Percentiles rank a stretch among this genome's conserved stretches.
Evolutionary conservation across 2,888 invertebrate genomes (phyloP).

Genomic region (Octodonta nipae): DNA sequence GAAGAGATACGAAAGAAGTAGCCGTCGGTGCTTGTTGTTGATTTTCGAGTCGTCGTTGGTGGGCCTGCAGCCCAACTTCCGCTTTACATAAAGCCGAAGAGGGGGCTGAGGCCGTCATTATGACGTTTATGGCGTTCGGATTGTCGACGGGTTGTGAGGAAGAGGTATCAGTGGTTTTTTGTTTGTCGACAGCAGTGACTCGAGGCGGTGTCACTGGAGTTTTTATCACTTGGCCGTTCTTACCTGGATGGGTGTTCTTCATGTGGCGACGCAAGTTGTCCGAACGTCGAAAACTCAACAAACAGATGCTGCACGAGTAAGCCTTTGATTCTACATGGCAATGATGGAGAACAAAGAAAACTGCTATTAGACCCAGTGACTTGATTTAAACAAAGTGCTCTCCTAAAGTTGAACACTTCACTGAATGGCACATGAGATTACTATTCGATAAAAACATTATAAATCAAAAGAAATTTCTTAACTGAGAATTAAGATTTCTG

Average conservation of each 20-base stretch:
- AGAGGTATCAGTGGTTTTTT: neutral
- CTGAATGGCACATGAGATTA: too few relatives aligned
- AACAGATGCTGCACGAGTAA: slow-evolving; percentile 58
- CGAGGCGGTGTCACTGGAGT: slow-evolving; percentile 17
- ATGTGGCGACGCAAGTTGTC: slow-evolving; percentile 68
- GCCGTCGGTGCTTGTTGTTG: slow-evolving; percentile 1
- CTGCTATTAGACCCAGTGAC: too few relatives aligned
- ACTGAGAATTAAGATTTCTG: too few relatives aligned
- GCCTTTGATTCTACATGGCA: slow-evolving; percentile 56
- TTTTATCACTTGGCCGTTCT: slow-evolving; percentile 25
- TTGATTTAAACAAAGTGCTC: too few relatives aligned
- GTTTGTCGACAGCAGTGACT: neutral
- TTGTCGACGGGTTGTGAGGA: slow-evolving; percentile 24
- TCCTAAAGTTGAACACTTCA: too few relatives aligned
- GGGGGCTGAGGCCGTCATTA: slow-evolving; percentile 27
- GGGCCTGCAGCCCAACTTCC: slow-evolving; percentile 12
- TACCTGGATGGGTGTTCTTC: slow-evolving; percentile 56
- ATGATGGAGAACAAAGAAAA: too few relatives aligned
- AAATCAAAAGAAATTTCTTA: too few relatives aligned
- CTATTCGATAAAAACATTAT: too few relatives aligned
- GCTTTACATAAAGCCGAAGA: slow-evolving; percentile 17
- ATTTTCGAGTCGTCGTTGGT: too few relatives aligned
- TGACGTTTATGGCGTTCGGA: slow-evolving; percentile 36
- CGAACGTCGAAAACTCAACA: slow-evolving; percentile 56
- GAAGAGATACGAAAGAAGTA: slow-evolving; percentile 8